These are phyloP conservation scores for Psophia crepitans DNA, from an alignment of 2,113 vertebrate genomes.

Conservation along the genomic window DNA sequence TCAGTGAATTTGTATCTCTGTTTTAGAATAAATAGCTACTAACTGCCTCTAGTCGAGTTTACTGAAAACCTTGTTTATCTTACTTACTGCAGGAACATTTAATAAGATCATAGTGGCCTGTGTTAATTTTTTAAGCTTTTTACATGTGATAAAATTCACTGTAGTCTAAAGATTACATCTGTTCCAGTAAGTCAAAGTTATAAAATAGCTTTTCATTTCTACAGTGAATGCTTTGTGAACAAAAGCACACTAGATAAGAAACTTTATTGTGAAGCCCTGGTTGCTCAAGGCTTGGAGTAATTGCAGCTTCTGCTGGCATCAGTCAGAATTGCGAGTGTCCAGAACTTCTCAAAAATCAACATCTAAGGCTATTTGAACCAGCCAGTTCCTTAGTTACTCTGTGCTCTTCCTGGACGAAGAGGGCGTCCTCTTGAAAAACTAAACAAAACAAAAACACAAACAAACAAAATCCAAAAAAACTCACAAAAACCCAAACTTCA, in stretches of 20 bases:
- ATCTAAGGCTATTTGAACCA: not conserved
- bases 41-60: not conserved
- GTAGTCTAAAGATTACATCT: not conserved
- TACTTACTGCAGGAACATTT: not conserved
- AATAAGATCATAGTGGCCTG: not conserved
- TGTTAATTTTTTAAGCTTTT: not conserved
- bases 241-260: not conserved
- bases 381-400: not conserved
- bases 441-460: not conserved
- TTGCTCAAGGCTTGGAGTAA: conserved; percentile 17
- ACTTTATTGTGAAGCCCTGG: not conserved
- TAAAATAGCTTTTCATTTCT: conserved; percentile 17
- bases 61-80: not conserved
- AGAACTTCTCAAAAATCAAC: not conserved
- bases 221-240: not conserved
- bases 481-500: not conserved
- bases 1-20: not conserved
- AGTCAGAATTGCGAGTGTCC: not conserved
- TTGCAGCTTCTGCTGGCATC: not conserved
- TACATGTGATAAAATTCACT: not conserved
- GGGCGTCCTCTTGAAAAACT: not conserved
- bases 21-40: not conserved
- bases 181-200: not conserved
- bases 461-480: not conserved
- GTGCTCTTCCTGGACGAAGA: not conserved